Evolutionary conservation across 2,888 invertebrate genomes (phyloP).

Genomic region (Drosophila paramelanica): DNA sequence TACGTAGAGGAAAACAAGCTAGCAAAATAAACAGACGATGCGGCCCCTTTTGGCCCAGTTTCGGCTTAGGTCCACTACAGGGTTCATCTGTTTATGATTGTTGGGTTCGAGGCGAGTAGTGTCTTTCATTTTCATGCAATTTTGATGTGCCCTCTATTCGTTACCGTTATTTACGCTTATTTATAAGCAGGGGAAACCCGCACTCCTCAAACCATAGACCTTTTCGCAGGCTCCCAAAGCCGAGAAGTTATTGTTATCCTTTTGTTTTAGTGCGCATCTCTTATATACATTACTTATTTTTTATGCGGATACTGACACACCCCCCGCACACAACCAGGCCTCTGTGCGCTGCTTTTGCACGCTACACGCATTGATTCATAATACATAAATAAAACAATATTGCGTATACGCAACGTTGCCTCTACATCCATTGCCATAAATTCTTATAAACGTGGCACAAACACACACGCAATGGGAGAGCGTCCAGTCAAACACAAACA

Average conservation of each 20-base stretch:
- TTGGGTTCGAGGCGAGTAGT: constrained; percentile 7
- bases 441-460: constrained; percentile 67
- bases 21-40: constrained; percentile 26
- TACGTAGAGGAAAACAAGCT: constrained; percentile 34
- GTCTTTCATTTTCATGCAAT: constrained; percentile 72
- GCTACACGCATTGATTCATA: constrained; percentile 77
- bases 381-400: constrained; percentile 79
- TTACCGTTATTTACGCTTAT: constrained; percentile 46
- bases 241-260: constrained; percentile 80
- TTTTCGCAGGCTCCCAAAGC: constrained; percentile 18
- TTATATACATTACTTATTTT: constrained; percentile 43
- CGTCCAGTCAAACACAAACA: constrained; percentile 31
- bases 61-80: neutral
- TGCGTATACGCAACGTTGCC: constrained; percentile 70
- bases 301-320: constrained; percentile 46
- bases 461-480: constrained; percentile 12
- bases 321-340: neutral
- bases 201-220: constrained; percentile 38
- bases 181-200: constrained; percentile 26
- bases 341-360: constrained; percentile 21
- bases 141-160: constrained; percentile 69
- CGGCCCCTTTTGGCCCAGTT: constrained; percentile 21
- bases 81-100: constrained; percentile 30
- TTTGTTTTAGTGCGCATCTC: constrained; percentile 71
- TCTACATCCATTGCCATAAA: constrained; percentile 65